These are phyloP conservation scores for Hoplostethus mediterraneus DNA, from an alignment of 2,797 vertebrate species.

Conservation along the genomic window DNA sequence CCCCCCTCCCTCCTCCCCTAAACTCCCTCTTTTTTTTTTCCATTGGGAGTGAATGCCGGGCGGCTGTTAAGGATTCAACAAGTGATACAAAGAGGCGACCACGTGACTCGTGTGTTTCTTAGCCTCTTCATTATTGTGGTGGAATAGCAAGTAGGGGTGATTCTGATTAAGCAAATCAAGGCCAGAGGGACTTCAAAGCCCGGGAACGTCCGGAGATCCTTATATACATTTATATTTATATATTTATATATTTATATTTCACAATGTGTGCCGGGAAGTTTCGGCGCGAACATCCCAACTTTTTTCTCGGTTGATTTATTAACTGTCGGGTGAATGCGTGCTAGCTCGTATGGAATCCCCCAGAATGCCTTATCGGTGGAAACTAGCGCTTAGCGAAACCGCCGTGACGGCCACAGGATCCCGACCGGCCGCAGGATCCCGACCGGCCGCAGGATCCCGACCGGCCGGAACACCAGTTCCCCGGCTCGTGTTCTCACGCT, in stretches of 20 bases:
- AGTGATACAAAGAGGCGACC: slow-evolving; percentile 82
- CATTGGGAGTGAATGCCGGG: slow-evolving; percentile 72
- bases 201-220: slow-evolving; percentile 23
- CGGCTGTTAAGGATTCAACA: slow-evolving; percentile 84
- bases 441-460: slow-evolving; percentile 52
- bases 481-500: slow-evolving; percentile 63
- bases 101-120: slow-evolving; percentile 81
- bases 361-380: slow-evolving; percentile 12
- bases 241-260: neutral
- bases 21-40: slow-evolving; percentile 51
- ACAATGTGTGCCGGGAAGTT: neutral
- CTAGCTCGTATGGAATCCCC: neutral
- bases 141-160: slow-evolving; percentile 81
- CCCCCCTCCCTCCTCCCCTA: slow-evolving; percentile 40
- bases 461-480: slow-evolving; percentile 58
- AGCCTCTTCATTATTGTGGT: slow-evolving; percentile 79
- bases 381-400: slow-evolving; percentile 21
- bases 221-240: neutral
- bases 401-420: slow-evolving; percentile 52
- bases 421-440: slow-evolving; percentile 49
- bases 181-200: slow-evolving; percentile 70
- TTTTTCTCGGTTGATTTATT: slow-evolving; percentile 33
- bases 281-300: too few relatives aligned
- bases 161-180: slow-evolving; percentile 73
- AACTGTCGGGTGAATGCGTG: neutral